Base-by-base conservation (phyloP, 2,113 vertebrate species). In the Parus major region DNA sequence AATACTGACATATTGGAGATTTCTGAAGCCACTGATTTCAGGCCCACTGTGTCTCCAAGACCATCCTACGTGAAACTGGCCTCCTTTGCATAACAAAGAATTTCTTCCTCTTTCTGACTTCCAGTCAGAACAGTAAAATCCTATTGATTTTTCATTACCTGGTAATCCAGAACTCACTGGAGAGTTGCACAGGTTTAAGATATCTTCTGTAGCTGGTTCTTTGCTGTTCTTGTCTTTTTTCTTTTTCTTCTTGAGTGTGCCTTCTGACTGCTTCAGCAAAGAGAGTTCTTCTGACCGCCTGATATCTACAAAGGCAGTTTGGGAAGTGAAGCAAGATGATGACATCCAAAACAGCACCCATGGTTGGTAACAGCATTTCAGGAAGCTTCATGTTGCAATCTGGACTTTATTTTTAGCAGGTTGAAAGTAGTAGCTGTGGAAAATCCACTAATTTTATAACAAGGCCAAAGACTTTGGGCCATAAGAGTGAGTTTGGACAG, bases 211-310 rank as follows among this genome's bases (percentile, higher is more conserved):
- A 36, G 93, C 15, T 8, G 97, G 73, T 41, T 98, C 97, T 49
- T 98, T 98, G 83, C 90, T 97, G 50, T 94, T 98, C 94, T 99
- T 99, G 17, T 99, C 98, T 97, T 98, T 99, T 93, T 98, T 99
- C 97, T 99, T 99, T 97, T 99, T 99, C 97, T 99, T 99, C 97
- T 99, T 99, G n/a, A 97, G 97, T 19, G 73, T 95, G 60, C 99
- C 98, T 88, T 98, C 98, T 24, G 97, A 92, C 75, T 96, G 98
- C 94, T 97, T 99, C 91, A 99, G 94, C 76, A 99, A 97, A 36
- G 99, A 99, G 64, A 99, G 98, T 82, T 99, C 99, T 97, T 99
- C 99, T 81, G 99, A 64, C 95, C 99, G 97, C 85, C 99, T 98
- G 86, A 99, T 99, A 97, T 99, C 99, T 99, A 82, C 63, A 94